Conservation (phyloP, 1,140 invertebrate genomes). For the Pachyrhynchus sulphureomaculatus region DNA sequence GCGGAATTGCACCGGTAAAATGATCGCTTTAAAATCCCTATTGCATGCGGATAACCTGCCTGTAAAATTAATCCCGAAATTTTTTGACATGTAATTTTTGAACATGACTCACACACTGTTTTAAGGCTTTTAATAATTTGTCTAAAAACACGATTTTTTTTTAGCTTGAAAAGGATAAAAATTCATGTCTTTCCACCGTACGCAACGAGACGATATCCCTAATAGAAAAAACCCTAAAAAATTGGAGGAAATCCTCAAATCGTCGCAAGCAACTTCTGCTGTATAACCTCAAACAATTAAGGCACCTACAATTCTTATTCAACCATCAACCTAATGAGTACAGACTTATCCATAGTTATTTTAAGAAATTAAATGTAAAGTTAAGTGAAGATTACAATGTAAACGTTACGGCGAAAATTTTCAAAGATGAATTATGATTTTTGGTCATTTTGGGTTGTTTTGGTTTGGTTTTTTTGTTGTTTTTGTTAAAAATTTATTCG, state of each 20-base stretch:
- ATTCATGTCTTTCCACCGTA: conserved; percentile 33
- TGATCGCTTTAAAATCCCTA: too few species aligned
- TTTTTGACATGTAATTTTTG: too few species aligned
- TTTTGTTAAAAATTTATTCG: not conserved
- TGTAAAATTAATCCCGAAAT: too few species aligned
- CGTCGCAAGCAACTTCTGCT: conserved; percentile 32
- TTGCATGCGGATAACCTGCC: too few species aligned
- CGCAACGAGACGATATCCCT: conserved; percentile 37
- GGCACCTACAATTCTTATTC: conserved; percentile 40
- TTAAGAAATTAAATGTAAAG: conserved; percentile 31
- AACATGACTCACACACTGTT: too few species aligned
- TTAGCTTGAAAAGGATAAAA: conserved; percentile 35
- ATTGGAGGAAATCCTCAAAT: conserved; percentile 39
- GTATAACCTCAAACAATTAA: conserved; percentile 38
- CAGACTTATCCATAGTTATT: conserved; percentile 22
- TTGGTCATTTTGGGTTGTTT: conserved; percentile 7
- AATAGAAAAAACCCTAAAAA: conserved; percentile 37
- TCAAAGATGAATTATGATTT: conserved; percentile 24
- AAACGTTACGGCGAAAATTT: not conserved
- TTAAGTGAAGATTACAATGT: not conserved
- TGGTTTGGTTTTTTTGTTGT: not conserved
- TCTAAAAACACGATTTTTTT: too few species aligned
- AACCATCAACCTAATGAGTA: conserved; percentile 35
- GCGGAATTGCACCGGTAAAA: too few species aligned
- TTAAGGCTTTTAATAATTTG: too few species aligned